Evolutionary conservation across 2,113 vertebrate species (phyloP).

Genomic region (Amblyopsis rosae): DNA sequence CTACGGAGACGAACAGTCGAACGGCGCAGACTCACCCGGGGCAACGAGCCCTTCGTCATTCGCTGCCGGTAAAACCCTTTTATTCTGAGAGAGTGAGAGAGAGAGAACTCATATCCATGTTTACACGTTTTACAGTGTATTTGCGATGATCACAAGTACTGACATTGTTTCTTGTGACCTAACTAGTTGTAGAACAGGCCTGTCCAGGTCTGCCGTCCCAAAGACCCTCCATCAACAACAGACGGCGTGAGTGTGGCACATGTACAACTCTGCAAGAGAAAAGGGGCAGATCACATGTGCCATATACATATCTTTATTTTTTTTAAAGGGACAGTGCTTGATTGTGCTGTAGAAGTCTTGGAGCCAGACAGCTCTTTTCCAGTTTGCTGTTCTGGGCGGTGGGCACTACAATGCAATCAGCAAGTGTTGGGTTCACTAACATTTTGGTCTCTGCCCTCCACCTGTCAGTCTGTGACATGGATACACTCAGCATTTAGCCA

Average conservation of each 20-base stretch:
- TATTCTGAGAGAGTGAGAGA: no score
- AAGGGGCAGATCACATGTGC: no score
- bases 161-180: conserved; percentile 41
- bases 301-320: no score
- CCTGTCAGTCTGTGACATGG: conserved; percentile 4
- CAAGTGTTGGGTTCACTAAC: conserved; percentile 10
- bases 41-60: conserved; percentile 49
- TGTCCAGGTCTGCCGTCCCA: conserved; percentile 49
- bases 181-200: conserved; percentile 39
- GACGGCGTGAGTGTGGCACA: conserved; percentile 65
- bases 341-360: no score
- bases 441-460: not conserved
- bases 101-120: no score
- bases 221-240: conserved; percentile 65
- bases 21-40: conserved; percentile 78
- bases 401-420: no score
- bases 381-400: no score
- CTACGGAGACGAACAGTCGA: conserved; percentile 82
- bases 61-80: conserved; percentile 58
- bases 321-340: no score
- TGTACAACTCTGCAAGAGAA: not conserved
- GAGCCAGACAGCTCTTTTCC: no score
- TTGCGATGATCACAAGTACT: not conserved
- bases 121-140: not conserved
- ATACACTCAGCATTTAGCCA: no score